phyloP scores from a whole-genome alignment of 37 sponge, comb jelly and placozoan genomes.

The Haliclona indistincta region DNA sequence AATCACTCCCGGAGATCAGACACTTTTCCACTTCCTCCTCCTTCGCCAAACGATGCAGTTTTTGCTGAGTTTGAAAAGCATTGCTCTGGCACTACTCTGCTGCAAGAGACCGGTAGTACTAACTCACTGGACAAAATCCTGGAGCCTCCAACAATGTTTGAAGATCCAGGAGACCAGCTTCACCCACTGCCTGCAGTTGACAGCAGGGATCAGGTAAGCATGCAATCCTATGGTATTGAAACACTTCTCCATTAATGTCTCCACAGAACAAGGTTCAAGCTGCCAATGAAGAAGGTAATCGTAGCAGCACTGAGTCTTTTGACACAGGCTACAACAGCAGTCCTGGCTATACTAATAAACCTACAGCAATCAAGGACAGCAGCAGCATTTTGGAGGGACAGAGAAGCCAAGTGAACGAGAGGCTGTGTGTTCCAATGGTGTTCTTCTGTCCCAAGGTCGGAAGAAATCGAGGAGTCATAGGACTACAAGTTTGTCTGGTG shows the following conservation, averaged over 20 bases:
- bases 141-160: slow-evolving; percentile 45
- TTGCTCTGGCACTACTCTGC: too few species aligned
- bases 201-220: too few species aligned
- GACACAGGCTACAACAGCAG: slow-evolving; percentile 57
- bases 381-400: neutral
- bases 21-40: neutral
- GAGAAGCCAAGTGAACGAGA: slow-evolving; percentile 2
- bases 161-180: too few species aligned
- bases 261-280: neutral
- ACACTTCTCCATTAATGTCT: neutral
- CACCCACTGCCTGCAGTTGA: too few species aligned
- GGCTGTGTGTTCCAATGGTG: slow-evolving; percentile 37
- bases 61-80: too few species aligned
- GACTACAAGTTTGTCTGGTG: slow-evolving; percentile 57
- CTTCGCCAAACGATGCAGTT: too few species aligned
- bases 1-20: neutral
- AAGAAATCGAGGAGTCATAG: neutral
- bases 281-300: neutral
- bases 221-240: too few species aligned
- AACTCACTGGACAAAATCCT: slow-evolving; percentile 49
- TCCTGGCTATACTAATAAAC: slow-evolving; percentile 19
- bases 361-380: neutral
- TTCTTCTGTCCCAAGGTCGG: slow-evolving; percentile 16
- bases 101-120: neutral
- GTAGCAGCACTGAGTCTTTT: slow-evolving; percentile 54